Evolutionary conservation across 2,113 vertebrate genomes (phyloP).

Genomic region (Hemibagrus wyckioides): DNA sequence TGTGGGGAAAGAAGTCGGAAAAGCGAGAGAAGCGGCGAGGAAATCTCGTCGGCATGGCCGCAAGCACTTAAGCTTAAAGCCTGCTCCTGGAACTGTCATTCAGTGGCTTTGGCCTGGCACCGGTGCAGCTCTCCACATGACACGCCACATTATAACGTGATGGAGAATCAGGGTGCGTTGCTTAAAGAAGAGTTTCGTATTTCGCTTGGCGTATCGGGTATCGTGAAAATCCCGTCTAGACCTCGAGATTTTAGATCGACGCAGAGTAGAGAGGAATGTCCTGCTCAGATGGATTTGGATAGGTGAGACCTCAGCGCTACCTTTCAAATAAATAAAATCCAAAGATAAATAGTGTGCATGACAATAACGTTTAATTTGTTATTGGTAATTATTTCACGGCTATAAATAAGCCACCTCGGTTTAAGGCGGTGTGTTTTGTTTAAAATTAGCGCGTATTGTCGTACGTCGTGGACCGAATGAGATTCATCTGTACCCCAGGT

Average conservation of each 20-base stretch:
- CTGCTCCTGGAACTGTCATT: background rate
- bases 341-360: background rate
- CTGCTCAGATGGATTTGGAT: background rate
- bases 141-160: background rate
- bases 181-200: background rate
- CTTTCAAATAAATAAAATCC: background rate
- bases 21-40: background rate
- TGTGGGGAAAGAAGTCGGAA: background rate
- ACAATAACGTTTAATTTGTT: no score
- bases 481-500: background rate
- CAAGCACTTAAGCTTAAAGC: background rate
- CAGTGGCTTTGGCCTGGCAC: background rate
- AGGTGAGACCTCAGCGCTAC: background rate
- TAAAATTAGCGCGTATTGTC: background rate
- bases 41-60: background rate
- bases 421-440: background rate
- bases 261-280: no score
- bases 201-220: background rate
- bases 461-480: background rate
- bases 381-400: background rate
- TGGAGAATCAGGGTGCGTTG: background rate
- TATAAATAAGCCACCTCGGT: background rate
- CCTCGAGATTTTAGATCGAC: background rate
- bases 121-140: background rate
- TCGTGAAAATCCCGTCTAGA: background rate